These are phyloP conservation scores for Phthorimaea operculella DNA, from an alignment of 1,140 invertebrate genomes.

Conservation along the genomic window DNA sequence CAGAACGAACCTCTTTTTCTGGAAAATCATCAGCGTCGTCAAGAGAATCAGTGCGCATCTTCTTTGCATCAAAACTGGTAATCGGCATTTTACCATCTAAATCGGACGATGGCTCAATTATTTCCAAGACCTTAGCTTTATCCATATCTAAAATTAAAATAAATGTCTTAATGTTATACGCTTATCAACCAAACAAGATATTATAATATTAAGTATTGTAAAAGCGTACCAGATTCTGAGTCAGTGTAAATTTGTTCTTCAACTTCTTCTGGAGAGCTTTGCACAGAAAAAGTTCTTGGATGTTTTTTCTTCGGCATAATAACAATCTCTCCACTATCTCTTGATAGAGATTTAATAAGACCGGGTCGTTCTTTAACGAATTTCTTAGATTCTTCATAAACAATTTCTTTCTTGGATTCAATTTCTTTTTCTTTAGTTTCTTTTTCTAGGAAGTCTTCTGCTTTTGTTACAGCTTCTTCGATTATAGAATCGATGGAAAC, in stretches of 20 bases:
- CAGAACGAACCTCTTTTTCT: conserved; percentile 58
- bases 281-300: conserved; percentile 60
- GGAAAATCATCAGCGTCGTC: conserved; percentile 67
- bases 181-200: background rate
- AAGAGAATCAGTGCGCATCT: conserved; percentile 62
- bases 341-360: conserved; percentile 54
- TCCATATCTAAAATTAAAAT: conserved; percentile 59
- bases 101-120: conserved; percentile 63
- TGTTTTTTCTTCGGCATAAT: conserved; percentile 63
- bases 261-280: conserved; percentile 66
- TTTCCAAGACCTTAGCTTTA: conserved; percentile 66
- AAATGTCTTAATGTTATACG: conserved; percentile 4
- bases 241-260: conserved; percentile 68
- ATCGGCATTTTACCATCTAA: conserved; percentile 47
- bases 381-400: conserved; percentile 37
- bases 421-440: conserved; percentile 27
- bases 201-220: background rate
- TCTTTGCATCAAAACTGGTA: conserved; percentile 60
- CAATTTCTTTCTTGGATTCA: conserved; percentile 29
- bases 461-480: conserved; percentile 55
- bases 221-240: conserved; percentile 59
- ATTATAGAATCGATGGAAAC: conserved; percentile 59
- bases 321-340: conserved; percentile 56
- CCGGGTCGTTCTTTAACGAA: conserved; percentile 44
- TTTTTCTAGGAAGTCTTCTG: conserved; percentile 49